Base-by-base conservation (phyloP, 2,113 vertebrate species). In the Pelmatolapia mariae region DNA sequence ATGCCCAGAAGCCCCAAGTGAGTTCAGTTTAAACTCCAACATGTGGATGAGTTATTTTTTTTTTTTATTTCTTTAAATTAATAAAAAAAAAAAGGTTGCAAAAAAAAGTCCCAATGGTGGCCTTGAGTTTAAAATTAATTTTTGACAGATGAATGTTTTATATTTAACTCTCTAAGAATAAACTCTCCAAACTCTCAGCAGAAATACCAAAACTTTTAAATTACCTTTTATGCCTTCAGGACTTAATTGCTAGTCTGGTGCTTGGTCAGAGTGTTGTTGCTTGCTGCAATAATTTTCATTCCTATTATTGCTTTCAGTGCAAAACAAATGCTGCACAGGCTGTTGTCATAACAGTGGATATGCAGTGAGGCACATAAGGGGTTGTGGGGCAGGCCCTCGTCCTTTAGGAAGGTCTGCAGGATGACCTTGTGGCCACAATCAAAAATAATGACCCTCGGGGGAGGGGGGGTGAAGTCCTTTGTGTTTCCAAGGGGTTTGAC, bases 391-490 rank as follows among this genome's bases (percentile, higher is more conserved):
- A 79, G 94, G 93, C 86, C 82, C 82, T 94, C 79, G 91, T 95
- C 90, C 94, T 96, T 94, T 93, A 96, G 96, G 96, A 97, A 96
- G 93, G 95, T 89, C 95, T 97, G 96, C 92, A 92, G 84, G 31
- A 89, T 96, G 96, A 97, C 96, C 96, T 96, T 95, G 93, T 96
- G 95, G 93, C 95, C 94, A 94, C 94, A 96, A 96, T 96, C 95
- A 96, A 93, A 94, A 92, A 91, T 96, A 96, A 96, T 89, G 94
- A 92, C 94, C 90, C 96, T 91, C 94, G 4, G 53, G 96, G 96
- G 95, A 93, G 88, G 66, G 85, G 43, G 66, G 81, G 59, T 29
- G n/a, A 83, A 87, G 56, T 91, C 92, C 94, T 95, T 95, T 95
- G 92, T 97, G 95, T 96, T 95, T 95, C 95, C 86, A 90, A 90